Evolutionary conservation across 2,888 invertebrate species (phyloP), one percentile per base, ranked within the genome.

Genomic region (Pristionchus arcanus): DNA sequence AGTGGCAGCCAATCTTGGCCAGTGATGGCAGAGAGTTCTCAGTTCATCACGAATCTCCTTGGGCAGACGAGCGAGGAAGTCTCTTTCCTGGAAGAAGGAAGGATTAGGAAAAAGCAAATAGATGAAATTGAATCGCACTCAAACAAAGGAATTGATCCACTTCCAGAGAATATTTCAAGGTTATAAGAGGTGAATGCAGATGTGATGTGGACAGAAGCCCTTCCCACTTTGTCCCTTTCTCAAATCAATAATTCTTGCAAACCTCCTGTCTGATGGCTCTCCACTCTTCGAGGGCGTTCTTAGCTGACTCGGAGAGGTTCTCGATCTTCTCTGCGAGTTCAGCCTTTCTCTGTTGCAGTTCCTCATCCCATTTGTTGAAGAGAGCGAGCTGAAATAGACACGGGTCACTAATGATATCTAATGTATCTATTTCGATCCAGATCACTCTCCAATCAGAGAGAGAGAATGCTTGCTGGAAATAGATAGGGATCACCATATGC

Each of bases 281-380:
- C 94, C 94, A 94, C 90, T 92, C 91, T 85, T 93, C 92, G 89
- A 93, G 94, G 81, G 94, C 94, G 59, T 93, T 92, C 89, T 92
- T 91, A n/a, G 94, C 94, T 28, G 92, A 92, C 53, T 92, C 92
- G 7, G 94, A 94, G 31, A 94, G 91, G 15, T 90, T 90, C 16
- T 91, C 91, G 84, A 94, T 91, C 90, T 92, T 93, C 87, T 92
- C 91, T 16, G 92, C 91, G 15, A 94, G 90, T 88, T 93, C 93
- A 59, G 90, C 89, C 90, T 94, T 94, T 63, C 94, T 90, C 66
- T 91, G 91, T 85, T 92, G 92, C 59, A 94, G 92, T 81, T 93
- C 94, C 68, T 93, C 93, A 63, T 94, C 93, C 93, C 94, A 94
- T 90, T 94, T 93, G 90, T 93, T 93, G 92, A 94, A 94, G 25